phyloP scores from a whole-genome alignment of 2,113 vertebrate genomes.

The Atherinomorus stipes region DNA sequence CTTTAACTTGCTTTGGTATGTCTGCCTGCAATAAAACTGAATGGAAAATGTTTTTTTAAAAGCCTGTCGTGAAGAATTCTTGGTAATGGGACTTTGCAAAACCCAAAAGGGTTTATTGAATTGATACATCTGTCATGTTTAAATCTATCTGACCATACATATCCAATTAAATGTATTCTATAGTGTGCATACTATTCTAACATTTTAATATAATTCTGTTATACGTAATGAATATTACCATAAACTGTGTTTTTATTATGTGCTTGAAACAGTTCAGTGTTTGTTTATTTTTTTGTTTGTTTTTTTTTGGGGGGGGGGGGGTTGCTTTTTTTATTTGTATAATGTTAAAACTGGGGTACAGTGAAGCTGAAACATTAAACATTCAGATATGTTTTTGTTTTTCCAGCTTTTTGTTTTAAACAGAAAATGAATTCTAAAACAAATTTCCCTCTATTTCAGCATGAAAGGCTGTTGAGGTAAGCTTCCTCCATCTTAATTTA shows the following conservation, averaged over 20 bases:
- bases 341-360: neutral
- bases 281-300: too few relatives aligned
- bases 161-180: neutral
- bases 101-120: neutral
- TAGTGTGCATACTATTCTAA: too few relatives aligned
- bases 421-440: slow-evolving; percentile 32
- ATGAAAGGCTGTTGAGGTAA: slow-evolving; percentile 92
- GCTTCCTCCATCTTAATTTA: slow-evolving; percentile 48
- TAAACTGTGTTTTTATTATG: neutral
- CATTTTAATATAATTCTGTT: too few relatives aligned
- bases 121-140: neutral
- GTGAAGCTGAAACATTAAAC: neutral
- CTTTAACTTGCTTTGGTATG: slow-evolving; percentile 53
- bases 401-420: neutral
- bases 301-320: too few relatives aligned
- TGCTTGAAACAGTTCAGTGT: too few relatives aligned
- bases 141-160: neutral
- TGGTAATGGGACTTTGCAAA: neutral
- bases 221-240: too few relatives aligned
- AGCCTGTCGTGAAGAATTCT: slow-evolving; percentile 12
- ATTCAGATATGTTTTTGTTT: neutral
- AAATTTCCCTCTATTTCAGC: slow-evolving; percentile 81
- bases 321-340: neutral
- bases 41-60: slow-evolving; percentile 27
- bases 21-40: slow-evolving; percentile 44